phyloP scores from a whole-genome alignment of 2,113 vertebrate species.

The Pelusios castaneus region DNA sequence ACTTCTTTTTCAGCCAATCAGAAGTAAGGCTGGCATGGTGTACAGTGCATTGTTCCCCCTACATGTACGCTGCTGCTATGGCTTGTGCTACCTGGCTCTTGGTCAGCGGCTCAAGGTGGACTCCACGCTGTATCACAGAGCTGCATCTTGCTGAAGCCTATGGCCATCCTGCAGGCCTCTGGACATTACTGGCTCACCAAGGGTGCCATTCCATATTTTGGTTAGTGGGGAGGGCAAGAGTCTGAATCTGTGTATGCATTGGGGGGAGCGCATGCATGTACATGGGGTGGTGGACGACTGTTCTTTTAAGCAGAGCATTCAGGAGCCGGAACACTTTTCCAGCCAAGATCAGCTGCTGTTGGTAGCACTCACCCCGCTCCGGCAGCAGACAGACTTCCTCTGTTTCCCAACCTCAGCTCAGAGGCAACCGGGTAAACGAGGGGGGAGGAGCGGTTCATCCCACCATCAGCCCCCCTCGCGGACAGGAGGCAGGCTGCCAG shows the following conservation, averaged over 20 bases:
- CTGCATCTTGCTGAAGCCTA: neutral
- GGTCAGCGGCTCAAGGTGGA: neutral
- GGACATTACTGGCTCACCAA: neutral
- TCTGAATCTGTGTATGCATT: neutral
- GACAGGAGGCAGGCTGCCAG: neutral
- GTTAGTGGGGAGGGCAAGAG: neutral
- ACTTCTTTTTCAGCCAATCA: neutral
- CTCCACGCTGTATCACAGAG: neutral
- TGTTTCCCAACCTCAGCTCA: neutral
- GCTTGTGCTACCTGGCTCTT: neutral
- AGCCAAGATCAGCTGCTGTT: neutral
- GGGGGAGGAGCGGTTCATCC: neutral
- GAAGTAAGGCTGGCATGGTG: neutral
- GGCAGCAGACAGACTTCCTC: neutral
- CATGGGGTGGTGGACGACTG: neutral
- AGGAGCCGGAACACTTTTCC: neutral
- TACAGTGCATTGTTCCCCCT: neutral
- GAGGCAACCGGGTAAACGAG: neutral
- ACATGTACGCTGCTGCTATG: neutral
- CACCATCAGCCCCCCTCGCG: neutral
- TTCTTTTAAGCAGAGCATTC: neutral
- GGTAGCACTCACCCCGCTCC: neutral
- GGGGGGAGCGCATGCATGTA: too few relatives aligned
- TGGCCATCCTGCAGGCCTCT: neutral
- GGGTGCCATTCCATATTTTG: neutral